These are phyloP conservation scores for Hanleya hanleyi DNA, from an alignment of 2,888 invertebrate genomes.

Conservation along the genomic window DNA sequence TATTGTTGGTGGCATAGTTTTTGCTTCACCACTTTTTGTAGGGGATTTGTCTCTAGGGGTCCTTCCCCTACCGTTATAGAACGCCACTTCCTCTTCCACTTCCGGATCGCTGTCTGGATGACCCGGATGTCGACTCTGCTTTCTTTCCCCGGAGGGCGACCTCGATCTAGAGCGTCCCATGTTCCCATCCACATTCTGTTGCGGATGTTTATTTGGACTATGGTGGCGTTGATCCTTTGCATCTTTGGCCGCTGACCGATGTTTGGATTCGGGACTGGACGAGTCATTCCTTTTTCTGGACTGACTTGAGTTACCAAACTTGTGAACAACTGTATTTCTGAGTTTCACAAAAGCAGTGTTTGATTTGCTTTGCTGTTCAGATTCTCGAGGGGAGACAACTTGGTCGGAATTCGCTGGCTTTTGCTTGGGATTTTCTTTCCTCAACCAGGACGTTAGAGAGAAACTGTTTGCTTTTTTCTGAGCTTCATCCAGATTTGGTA, in stretches of 20 bases:
- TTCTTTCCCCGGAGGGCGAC: neutral
- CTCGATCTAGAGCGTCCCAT: neutral
- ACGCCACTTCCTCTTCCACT: slow-evolving; percentile 8
- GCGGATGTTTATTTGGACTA: neutral
- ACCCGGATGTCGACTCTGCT: neutral
- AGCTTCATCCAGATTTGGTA: neutral
- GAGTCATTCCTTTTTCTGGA: neutral
- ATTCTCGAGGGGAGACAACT: slow-evolving; percentile 14
- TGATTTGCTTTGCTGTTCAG: slow-evolving; percentile 9
- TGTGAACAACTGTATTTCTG: slow-evolving; percentile 55
- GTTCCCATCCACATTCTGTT: neutral
- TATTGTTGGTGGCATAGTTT: neutral
- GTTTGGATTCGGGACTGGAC: neutral
- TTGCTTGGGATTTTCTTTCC: slow-evolving; percentile 39
- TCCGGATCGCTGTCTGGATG: slow-evolving; percentile 1
- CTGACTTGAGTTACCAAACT: slow-evolving; percentile 34
- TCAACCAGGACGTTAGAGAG: slow-evolving; percentile 56
- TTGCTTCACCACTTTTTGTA: neutral
- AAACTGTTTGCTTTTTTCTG: slow-evolving; percentile 48
- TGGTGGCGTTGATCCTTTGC: neutral
- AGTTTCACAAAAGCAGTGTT: slow-evolving; percentile 51
- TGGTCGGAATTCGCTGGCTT: slow-evolving; percentile 35
- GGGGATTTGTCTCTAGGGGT: neutral
- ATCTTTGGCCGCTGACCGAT: neutral
- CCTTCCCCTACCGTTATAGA: neutral